These are phyloP conservation scores for Ptychadena robeensis DNA, from an alignment of 2,797 vertebrate genomes.

Conservation along the genomic window DNA sequence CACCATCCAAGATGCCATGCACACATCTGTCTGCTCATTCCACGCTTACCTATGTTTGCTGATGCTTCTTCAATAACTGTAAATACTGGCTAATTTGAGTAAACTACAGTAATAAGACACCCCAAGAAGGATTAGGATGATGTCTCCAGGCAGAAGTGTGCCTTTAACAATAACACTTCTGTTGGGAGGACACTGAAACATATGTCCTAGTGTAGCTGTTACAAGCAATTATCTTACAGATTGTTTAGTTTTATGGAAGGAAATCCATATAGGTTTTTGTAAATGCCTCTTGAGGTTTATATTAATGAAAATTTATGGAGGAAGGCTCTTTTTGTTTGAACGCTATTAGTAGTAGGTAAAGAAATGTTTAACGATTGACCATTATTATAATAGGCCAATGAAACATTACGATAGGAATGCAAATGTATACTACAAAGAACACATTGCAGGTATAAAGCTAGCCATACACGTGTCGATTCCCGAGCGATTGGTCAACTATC, in stretches of 20 bases:
- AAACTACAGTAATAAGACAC: slow-evolving; percentile 32
- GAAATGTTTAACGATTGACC: too few relatives aligned
- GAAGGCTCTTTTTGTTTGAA: too few relatives aligned
- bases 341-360: too few relatives aligned
- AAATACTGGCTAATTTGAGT: slow-evolving; percentile 53
- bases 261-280: background rate
- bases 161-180: slow-evolving; percentile 15
- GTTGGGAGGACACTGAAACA: slow-evolving; percentile 10
- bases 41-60: slow-evolving; percentile 7
- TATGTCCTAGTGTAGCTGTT: slow-evolving; percentile 15
- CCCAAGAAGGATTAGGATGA: background rate
- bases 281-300: too few relatives aligned
- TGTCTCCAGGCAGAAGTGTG: slow-evolving; percentile 36
- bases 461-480: too few relatives aligned
- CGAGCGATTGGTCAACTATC: too few relatives aligned
- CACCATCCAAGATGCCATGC: slow-evolving; percentile 6
- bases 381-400: too few relatives aligned
- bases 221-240: background rate
- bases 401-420: too few relatives aligned
- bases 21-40: slow-evolving; percentile 49
- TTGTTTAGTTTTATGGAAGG: background rate
- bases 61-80: slow-evolving; percentile 25
- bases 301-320: too few relatives aligned
- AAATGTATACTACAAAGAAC: too few relatives aligned
- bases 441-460: too few relatives aligned